phyloP scores from a whole-genome alignment of 30 jellyfish, hydroid and myxozoan species.

The Catostylus mosaicus region DNA sequence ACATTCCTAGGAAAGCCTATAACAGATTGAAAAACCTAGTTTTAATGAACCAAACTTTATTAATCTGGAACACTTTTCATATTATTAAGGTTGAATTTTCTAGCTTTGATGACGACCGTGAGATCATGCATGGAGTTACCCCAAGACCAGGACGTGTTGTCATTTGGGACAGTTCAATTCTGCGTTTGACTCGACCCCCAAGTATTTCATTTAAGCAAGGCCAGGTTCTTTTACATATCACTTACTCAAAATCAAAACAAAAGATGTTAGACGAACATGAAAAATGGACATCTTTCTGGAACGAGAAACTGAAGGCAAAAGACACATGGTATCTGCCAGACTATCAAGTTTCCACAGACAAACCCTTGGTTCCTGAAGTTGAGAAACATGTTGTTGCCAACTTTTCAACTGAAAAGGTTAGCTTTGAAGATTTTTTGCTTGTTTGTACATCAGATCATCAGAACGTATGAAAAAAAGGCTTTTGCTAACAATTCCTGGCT shows the following conservation, averaged over 20 bases:
- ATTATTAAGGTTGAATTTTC: background rate
- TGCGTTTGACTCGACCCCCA: constrained; percentile 92
- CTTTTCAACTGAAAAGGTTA: constrained; percentile 68
- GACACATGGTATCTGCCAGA: constrained; percentile 81
- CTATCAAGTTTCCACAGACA: constrained; percentile 42
- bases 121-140: constrained; percentile 85
- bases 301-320: constrained; percentile 62
- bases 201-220: constrained; percentile 82
- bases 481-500: too few relatives aligned
- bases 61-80: too few relatives aligned
- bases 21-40: background rate
- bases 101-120: constrained; percentile 82
- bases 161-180: constrained; percentile 84
- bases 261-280: constrained; percentile 76
- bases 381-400: constrained; percentile 69
- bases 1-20: background rate
- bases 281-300: constrained; percentile 60
- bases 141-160: constrained; percentile 93
- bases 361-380: constrained; percentile 65
- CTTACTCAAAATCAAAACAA: constrained; percentile 57
- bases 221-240: constrained; percentile 78
- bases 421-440: background rate
- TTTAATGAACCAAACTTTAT: too few relatives aligned
- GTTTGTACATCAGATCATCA: background rate
- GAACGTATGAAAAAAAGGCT: too few relatives aligned